phyloP scores from a whole-genome alignment of 35 echinoderm and acorn worm species.

The Stichopus chloronotus region DNA sequence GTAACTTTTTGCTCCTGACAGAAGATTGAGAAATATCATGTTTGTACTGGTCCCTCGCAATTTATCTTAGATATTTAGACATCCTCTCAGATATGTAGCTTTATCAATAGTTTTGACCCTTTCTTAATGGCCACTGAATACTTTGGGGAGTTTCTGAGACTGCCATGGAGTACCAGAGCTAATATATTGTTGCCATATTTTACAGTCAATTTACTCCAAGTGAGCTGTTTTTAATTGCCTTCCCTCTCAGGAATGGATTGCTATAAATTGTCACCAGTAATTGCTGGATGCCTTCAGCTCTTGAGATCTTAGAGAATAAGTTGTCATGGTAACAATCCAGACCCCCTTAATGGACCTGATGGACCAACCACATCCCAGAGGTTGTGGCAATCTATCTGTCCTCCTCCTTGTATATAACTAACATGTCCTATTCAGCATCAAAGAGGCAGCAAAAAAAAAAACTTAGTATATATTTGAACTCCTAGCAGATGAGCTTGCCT shows the following conservation, averaged over 20 bases:
- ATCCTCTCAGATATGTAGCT: too few relatives aligned
- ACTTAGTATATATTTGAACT: not conserved
- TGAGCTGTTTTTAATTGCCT: not conserved
- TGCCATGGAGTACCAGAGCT: not conserved
- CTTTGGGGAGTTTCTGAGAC: conserved; percentile 29
- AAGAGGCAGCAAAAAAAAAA: not conserved
- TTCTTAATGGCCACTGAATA: conserved; percentile 39
- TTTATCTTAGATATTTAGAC: too few relatives aligned
- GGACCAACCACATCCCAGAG: not conserved
- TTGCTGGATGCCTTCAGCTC: not conserved
- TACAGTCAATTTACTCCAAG: conserved; percentile 12
- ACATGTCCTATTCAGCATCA: not conserved
- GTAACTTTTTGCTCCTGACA: not conserved
- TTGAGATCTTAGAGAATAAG: not conserved
- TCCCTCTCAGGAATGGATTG: not conserved
- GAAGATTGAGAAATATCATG: not conserved
- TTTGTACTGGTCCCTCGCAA: not conserved
- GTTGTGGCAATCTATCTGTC: not conserved
- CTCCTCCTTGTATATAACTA: not conserved
- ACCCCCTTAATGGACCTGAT: not conserved
- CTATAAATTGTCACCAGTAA: conserved; percentile 39
- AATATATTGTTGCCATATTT: conserved; percentile 31
- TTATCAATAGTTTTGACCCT: not conserved
- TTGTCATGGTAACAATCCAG: not conserved
- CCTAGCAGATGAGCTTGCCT: not conserved